Conservation (phyloP, 2,797 vertebrate genomes). For the Otus scops region DNA sequence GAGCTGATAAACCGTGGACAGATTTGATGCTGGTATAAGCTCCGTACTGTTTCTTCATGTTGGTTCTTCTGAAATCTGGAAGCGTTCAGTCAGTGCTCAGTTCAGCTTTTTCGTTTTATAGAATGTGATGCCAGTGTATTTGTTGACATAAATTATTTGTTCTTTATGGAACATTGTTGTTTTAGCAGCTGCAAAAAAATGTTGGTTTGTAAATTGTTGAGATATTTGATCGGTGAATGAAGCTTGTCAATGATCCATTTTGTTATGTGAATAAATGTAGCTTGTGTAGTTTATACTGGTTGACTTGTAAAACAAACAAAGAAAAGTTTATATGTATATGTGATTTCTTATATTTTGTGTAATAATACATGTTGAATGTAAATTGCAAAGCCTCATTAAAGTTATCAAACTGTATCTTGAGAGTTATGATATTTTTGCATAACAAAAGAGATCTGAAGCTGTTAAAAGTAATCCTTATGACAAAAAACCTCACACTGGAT, state of each 20-base stretch:
- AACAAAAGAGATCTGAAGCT: neutral
- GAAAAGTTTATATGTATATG: conserved; percentile 64
- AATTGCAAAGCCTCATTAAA: conserved; percentile 62
- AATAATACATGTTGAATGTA: conserved; percentile 18
- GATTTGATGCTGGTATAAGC: neutral
- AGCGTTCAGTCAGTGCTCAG: neutral
- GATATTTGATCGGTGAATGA: conserved; percentile 8
- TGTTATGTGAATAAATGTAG: conserved; percentile 57
- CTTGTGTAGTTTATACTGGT: conserved; percentile 19
- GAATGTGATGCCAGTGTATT: conserved; percentile 7
- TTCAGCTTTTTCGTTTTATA: neutral
- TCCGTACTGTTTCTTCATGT: neutral
- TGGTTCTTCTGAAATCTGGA: conserved; percentile 9
- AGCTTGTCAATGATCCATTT: conserved; percentile 14
- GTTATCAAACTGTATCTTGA: neutral
- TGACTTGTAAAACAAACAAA: conserved; percentile 14
- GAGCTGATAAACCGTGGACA: neutral
- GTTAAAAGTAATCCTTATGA: neutral
- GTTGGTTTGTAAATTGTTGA: neutral
- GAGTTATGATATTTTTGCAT: neutral
- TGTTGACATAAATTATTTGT: conserved; percentile 52
- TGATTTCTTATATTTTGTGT: conserved; percentile 65
- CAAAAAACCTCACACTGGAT: neutral
- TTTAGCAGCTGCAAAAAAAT: conserved; percentile 20
- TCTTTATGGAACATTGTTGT: conserved; percentile 6